phyloP scores from a whole-genome alignment of 2,113 vertebrate genomes.

The Marcusenius ussheri region DNA sequence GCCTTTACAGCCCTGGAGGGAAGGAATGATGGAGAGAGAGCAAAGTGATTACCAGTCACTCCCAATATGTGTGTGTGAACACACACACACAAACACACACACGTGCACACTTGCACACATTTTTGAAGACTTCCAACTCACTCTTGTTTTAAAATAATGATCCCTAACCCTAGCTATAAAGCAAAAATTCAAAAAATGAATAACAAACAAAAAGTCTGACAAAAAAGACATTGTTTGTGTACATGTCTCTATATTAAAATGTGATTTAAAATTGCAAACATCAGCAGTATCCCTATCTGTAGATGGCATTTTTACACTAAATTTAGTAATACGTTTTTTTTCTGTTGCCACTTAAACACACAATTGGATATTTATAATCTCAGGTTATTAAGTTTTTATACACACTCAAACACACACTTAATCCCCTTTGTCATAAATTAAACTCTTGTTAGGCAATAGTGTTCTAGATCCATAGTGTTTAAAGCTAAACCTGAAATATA shows the following conservation, averaged over 20 bases:
- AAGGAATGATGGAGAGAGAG: conserved; percentile 11
- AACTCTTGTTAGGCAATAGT: background rate
- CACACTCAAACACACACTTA: background rate
- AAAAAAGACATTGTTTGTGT: background rate
- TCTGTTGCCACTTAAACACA: background rate
- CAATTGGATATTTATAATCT: conserved; percentile 7
- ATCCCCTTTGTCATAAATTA: background rate
- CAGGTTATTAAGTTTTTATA: background rate
- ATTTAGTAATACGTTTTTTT: background rate
- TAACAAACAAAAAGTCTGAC: background rate
- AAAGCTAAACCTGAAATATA: background rate
- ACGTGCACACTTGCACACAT: background rate
- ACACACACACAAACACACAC: background rate
- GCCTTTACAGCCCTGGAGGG: conserved; percentile 52
- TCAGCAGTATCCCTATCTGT: background rate
- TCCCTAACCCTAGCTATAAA: background rate
- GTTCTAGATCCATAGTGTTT: background rate
- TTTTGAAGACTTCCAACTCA: background rate
- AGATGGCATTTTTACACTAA: background rate
- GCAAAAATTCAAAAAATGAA: background rate
- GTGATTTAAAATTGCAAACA: background rate
- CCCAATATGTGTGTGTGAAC: background rate
- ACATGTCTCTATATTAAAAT: background rate
- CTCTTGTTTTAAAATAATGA: background rate
- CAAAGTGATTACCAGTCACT: background rate